phyloP scores from a whole-genome alignment of 2,113 vertebrate genomes.

The Mobula birostris region DNA sequence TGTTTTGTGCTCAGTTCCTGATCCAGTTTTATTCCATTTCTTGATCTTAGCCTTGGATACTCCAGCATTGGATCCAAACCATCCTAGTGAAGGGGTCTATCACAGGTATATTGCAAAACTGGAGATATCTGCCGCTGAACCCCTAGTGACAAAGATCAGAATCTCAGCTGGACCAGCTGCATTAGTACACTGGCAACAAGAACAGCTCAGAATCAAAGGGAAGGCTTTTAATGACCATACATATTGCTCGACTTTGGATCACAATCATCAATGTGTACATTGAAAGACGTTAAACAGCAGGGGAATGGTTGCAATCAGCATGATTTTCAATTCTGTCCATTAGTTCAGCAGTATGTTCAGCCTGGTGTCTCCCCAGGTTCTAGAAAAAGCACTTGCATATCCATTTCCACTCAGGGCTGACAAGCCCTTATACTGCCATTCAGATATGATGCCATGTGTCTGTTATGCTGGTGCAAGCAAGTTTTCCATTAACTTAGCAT shows the following conservation, averaged over 20 bases:
- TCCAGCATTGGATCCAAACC: too few species aligned
- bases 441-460: too few species aligned
- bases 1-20: too few species aligned
- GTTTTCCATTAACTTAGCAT: too few species aligned
- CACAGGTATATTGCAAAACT: not conserved
- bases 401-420: not conserved
- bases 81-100: too few species aligned
- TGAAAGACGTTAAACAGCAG: not conserved
- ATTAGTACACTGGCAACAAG: too few species aligned
- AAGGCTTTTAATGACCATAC: not conserved
- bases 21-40: too few species aligned
- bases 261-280: not conserved
- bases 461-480: too few species aligned
- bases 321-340: not conserved
- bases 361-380: not conserved
- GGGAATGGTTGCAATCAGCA: not conserved
- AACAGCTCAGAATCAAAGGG: not conserved
- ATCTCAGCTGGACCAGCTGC: too few species aligned
- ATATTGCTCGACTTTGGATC: not conserved
- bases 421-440: not conserved
- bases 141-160: not conserved
- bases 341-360: not conserved
- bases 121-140: not conserved
- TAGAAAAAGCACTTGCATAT: not conserved
- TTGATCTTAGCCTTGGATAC: too few species aligned